These are phyloP conservation scores for Tetramorium parvispinum DNA, from an alignment of 1,140 invertebrate species.

Conservation along the genomic window DNA sequence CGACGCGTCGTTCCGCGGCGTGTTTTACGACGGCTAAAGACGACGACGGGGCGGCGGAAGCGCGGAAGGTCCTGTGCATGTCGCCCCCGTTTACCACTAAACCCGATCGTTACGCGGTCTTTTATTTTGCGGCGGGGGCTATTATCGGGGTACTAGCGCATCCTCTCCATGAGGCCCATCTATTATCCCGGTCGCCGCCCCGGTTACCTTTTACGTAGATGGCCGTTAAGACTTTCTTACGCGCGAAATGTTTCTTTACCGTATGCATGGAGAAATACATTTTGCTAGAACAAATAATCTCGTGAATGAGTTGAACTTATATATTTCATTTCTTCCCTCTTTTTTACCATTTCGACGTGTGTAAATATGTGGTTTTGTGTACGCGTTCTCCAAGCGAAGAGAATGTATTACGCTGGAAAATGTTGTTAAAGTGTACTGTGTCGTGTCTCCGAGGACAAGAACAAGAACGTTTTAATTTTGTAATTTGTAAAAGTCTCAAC, in stretches of 20 bases:
- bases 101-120: conserved; percentile 47
- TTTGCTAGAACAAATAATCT: neutral
- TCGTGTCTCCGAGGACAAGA: neutral
- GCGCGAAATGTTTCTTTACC: neutral
- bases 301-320: neutral
- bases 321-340: neutral
- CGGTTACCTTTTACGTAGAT: conserved; percentile 13
- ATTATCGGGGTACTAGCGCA: conserved; percentile 33
- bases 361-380: neutral
- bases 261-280: neutral
- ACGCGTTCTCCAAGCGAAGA: neutral
- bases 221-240: conserved; percentile 1
- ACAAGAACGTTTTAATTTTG: neutral
- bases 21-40: conserved; percentile 40
- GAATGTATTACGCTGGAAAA: neutral
- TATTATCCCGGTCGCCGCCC: neutral
- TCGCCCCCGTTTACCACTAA: conserved; percentile 26
- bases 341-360: neutral
- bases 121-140: conserved; percentile 36
- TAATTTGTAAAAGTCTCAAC: neutral
- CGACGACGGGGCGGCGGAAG: neutral
- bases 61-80: neutral
- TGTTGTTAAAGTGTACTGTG: neutral
- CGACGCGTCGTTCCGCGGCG: conserved; percentile 6
- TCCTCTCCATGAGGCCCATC: neutral